Evolutionary conservation across 2,797 vertebrate species (phyloP).

Genomic region (Pseudomugil tenellus): DNA sequence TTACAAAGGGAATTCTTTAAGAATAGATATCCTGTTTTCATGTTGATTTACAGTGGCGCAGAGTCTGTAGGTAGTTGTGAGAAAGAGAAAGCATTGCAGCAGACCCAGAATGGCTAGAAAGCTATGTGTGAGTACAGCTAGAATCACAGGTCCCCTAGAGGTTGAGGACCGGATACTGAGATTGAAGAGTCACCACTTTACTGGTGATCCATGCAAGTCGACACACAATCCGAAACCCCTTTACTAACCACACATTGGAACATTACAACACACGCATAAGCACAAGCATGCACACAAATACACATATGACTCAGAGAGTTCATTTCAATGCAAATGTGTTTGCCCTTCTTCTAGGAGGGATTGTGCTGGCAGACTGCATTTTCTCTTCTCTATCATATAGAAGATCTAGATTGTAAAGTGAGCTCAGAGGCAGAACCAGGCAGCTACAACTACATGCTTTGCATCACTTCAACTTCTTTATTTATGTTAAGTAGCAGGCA

Average conservation of each 20-base stretch:
- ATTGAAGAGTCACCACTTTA: constrained; percentile 63
- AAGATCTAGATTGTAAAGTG: constrained; percentile 63
- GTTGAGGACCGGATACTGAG: constrained; percentile 34
- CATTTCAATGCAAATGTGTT: constrained; percentile 82
- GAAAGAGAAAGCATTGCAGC: constrained; percentile 20
- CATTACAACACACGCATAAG: constrained; percentile 21
- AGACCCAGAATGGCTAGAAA: constrained; percentile 33
- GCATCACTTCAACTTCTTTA: constrained; percentile 53
- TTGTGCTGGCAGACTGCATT: constrained; percentile 67
- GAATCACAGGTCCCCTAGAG: constrained; percentile 29
- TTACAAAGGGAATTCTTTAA: constrained; percentile 14
- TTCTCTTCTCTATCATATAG: constrained; percentile 64
- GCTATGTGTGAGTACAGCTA: constrained; percentile 47
- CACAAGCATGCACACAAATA: constrained; percentile 17
- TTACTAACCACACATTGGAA: constrained; percentile 43
- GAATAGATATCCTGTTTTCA: neutral
- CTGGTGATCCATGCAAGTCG: constrained; percentile 61
- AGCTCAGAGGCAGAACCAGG: constrained; percentile 58
- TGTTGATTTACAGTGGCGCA: constrained; percentile 30
- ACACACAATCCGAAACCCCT: constrained; percentile 37
- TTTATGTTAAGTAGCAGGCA: constrained; percentile 51
- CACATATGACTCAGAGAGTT: constrained; percentile 56
- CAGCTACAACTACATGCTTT: constrained; percentile 38
- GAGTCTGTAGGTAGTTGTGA: constrained; percentile 21
- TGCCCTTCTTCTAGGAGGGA: constrained; percentile 56